Percentiles rank a stretch among this genome's conserved stretches.
phyloP scores from a whole-genome alignment of 2,797 vertebrate genomes.

The Lepilemur septentrionalis region DNA sequence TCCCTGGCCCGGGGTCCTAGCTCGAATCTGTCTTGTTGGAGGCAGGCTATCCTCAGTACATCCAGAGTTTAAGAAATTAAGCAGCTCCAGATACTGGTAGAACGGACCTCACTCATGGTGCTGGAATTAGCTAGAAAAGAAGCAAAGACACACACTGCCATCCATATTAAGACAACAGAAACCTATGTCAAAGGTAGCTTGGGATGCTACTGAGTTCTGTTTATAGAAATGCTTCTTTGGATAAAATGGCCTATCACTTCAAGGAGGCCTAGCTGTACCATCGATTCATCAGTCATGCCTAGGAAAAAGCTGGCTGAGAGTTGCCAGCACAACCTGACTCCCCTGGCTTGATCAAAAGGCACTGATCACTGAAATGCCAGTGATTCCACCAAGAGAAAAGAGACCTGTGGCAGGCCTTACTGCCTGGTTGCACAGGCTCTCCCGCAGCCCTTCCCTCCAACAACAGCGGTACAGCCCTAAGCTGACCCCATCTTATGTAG shows the following conservation, averaged over 20 bases:
- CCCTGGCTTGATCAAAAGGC: background rate
- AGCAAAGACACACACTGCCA: background rate
- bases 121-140: background rate
- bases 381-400: background rate
- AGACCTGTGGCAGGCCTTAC: background rate
- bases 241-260: background rate
- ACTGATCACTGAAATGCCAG: background rate
- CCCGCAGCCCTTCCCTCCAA: background rate
- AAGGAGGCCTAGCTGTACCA: background rate
- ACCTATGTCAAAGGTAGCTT: background rate
- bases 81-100: background rate
- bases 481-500: background rate
- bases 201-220: background rate
- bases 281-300: background rate
- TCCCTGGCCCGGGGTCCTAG: background rate
- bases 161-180: background rate
- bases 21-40: slow-evolving; percentile 1
- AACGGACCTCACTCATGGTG: background rate
- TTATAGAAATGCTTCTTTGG: background rate
- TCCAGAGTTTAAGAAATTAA: slow-evolving; percentile 30
- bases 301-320: background rate
- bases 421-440: background rate
- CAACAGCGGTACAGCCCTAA: background rate
- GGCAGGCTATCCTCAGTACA: background rate
- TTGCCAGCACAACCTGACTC: background rate